phyloP scores from a whole-genome alignment of 2,113 vertebrate species.

The Cercocebus atys region DNA sequence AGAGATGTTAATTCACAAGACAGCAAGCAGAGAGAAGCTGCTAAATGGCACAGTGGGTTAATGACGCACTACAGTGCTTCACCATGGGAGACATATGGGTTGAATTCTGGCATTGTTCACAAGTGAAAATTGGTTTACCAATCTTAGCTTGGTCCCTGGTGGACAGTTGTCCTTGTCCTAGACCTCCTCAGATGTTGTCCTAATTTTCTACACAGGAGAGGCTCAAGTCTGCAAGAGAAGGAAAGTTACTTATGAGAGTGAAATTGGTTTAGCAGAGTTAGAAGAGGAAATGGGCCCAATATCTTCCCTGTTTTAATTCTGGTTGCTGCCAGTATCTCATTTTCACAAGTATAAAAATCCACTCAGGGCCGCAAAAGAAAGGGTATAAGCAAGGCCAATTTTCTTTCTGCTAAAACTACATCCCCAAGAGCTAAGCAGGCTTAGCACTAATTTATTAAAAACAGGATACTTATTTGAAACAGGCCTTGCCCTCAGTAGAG shows the following conservation, averaged over 20 bases:
- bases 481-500: not conserved
- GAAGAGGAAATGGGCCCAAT: slow-evolving; percentile 45
- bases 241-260: slow-evolving; percentile 17
- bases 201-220: slow-evolving; percentile 77
- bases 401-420: slow-evolving; percentile 48
- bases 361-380: slow-evolving; percentile 12
- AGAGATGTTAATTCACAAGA: slow-evolving; percentile 74
- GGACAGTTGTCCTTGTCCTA: slow-evolving; percentile 68
- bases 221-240: slow-evolving; percentile 47
- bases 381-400: slow-evolving; percentile 62
- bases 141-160: slow-evolving; percentile 65
- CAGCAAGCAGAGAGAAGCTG: slow-evolving; percentile 71
- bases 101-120: slow-evolving; percentile 77
- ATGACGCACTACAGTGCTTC: slow-evolving; percentile 69
- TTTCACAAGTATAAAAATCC: slow-evolving; percentile 64
- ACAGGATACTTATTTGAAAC: not conserved
- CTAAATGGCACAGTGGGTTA: slow-evolving; percentile 78
- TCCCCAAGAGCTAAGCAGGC: slow-evolving; percentile 30
- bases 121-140: slow-evolving; percentile 80
- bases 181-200: slow-evolving; percentile 70
- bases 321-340: slow-evolving; percentile 41
- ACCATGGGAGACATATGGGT: slow-evolving; percentile 71
- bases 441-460: slow-evolving; percentile 68
- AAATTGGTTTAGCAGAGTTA: slow-evolving; percentile 58
- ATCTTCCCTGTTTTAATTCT: slow-evolving; percentile 46